Evolutionary conservation across 2,113 vertebrate genomes (phyloP).

Genomic region (Psettodes erumei): DNA sequence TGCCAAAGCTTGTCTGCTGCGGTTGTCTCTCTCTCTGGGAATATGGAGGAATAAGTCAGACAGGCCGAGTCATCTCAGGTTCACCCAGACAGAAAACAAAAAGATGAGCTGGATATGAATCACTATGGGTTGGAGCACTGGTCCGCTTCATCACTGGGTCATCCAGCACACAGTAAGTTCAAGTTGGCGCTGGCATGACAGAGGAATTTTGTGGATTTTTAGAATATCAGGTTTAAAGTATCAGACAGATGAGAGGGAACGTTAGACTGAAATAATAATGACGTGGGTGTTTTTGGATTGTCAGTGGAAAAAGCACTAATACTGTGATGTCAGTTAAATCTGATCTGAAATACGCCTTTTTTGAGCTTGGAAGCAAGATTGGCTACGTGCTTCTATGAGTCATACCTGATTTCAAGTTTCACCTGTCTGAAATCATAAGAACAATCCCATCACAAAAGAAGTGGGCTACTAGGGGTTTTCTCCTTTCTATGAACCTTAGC

Average conservation of each 20-base stretch:
- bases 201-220: neutral
- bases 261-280: constrained; percentile 17
- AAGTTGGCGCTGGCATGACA: neutral
- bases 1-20: constrained; percentile 13
- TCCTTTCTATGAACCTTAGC: neutral
- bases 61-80: neutral
- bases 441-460: neutral
- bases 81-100: neutral
- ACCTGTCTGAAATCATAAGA: neutral
- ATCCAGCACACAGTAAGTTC: neutral
- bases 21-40: constrained; percentile 9
- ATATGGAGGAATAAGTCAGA: neutral
- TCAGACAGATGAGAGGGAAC: neutral
- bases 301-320: neutral
- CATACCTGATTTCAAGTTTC: neutral
- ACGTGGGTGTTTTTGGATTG: neutral
- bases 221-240: neutral
- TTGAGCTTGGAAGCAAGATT: neutral
- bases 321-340: neutral
- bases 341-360: neutral
- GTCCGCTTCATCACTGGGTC: neutral
- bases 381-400: neutral
- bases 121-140: neutral
- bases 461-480: neutral
- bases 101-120: constrained; percentile 7